Percentiles rank a stretch among this genome's conserved stretches.
phyloP scores from a whole-genome alignment of 2,888 invertebrate species.

The Helleia helle region DNA sequence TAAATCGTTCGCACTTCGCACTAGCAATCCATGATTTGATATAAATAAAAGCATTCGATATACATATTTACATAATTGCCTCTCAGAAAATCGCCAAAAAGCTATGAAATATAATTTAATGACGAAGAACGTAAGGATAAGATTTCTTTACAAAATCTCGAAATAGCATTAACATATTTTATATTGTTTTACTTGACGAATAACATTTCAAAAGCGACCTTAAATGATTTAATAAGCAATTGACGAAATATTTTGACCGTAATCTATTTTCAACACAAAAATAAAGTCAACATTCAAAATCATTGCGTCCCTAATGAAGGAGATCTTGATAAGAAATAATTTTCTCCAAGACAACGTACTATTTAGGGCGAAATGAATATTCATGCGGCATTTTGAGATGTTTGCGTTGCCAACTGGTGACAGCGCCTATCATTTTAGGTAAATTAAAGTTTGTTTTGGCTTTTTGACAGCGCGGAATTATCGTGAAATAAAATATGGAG shows the following conservation, averaged over 20 bases:
- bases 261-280: slow-evolving; percentile 2
- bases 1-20: too few relatives aligned
- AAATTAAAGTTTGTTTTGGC: not conserved
- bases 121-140: not conserved
- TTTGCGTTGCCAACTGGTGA: slow-evolving; percentile 6
- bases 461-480: too few relatives aligned
- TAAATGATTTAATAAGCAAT: slow-evolving; percentile 1
- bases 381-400: slow-evolving; percentile 2
- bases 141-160: not conserved
- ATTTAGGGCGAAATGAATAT: slow-evolving; percentile 7
- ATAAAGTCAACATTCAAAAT: slow-evolving; percentile 2
- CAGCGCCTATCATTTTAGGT: slow-evolving; percentile 4
- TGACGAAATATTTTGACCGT: slow-evolving; percentile 1
- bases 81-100: not conserved
- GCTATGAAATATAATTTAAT: not conserved
- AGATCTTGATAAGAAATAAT: slow-evolving; percentile 9
- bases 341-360: slow-evolving; percentile 8
- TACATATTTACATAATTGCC: not conserved
- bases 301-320: slow-evolving; percentile 6
- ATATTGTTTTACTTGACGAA: not conserved
- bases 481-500: too few relatives aligned
- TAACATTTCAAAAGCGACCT: not conserved
- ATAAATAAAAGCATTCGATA: too few relatives aligned
- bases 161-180: slow-evolving; percentile 1
- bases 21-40: too few relatives aligned